A percentile compares a stretch with the other conserved stretches of the same genome.
These are phyloP conservation scores for Aselliscus stoliczkanus DNA, from an alignment of 2,797 vertebrate species.

Conservation along the genomic window DNA sequence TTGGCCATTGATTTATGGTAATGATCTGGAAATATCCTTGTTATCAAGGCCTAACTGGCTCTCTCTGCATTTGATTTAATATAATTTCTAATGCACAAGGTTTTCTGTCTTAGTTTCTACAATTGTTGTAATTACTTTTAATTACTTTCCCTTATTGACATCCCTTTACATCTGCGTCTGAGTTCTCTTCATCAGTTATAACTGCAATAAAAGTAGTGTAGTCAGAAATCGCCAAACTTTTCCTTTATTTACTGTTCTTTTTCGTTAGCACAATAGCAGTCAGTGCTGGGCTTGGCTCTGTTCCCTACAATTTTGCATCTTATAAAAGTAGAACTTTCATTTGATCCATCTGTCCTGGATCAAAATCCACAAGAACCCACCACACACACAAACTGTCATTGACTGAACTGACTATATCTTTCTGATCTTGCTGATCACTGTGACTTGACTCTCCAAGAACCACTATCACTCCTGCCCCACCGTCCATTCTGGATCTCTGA, in stretches of 20 bases:
- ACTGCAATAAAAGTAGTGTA: neutral
- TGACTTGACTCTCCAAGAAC: neutral
- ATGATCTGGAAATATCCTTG: conserved; percentile 10
- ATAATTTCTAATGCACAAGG: neutral
- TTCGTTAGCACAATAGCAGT: neutral
- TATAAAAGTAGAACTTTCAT: neutral
- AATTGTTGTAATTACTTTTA: neutral
- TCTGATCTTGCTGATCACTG: neutral
- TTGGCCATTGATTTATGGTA: neutral
- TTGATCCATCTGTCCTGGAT: neutral
- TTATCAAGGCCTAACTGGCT: neutral
- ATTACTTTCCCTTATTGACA: neutral
- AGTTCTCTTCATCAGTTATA: neutral
- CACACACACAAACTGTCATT: neutral
- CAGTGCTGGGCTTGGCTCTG: neutral
- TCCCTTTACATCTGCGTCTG: neutral
- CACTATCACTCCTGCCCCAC: neutral
- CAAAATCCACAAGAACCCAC: neutral
- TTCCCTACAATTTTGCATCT: neutral
- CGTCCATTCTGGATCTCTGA: neutral
- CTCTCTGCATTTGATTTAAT: neutral
- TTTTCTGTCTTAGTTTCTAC: neutral
- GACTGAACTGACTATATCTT: neutral
- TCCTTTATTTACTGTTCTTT: neutral
- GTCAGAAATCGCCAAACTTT: neutral